These are phyloP conservation scores for Actenoides lindsayi DNA, from an alignment of 2,113 vertebrate species.

Conservation along the genomic window DNA sequence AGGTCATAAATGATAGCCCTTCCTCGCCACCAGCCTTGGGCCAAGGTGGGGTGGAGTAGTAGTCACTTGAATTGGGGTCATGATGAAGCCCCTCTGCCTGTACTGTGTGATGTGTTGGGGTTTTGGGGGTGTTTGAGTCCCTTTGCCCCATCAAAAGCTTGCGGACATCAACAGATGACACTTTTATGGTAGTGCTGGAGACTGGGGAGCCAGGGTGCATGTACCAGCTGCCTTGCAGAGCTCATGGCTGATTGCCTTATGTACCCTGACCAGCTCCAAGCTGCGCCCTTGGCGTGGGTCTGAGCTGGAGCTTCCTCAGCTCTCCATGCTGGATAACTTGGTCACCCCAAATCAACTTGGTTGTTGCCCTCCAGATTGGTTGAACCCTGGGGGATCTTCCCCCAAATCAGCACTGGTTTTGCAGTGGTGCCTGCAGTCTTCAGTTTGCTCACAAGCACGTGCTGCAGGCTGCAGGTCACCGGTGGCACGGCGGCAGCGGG, in stretches of 20 bases:
- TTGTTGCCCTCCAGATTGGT: not conserved
- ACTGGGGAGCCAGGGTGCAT: accelerated
- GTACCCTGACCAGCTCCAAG: accelerated
- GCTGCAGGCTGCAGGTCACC: accelerated
- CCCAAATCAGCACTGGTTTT: accelerated
- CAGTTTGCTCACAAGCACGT: accelerated
- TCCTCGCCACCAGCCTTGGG: not conserved
- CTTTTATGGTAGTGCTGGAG: not conserved
- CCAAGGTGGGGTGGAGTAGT: not conserved
- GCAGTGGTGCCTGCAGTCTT: not conserved
- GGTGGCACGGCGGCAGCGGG: accelerated
- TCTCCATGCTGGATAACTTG: not conserved
- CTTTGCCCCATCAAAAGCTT: not conserved
- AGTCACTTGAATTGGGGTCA: not conserved
- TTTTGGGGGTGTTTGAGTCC: not conserved
- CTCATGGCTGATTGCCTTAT: accelerated
- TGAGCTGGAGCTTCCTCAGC: not conserved
- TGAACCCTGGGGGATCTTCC: not conserved
- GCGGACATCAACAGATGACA: not conserved
- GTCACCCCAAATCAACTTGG: not conserved
- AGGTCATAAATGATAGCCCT: not conserved
- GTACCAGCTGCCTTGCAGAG: not conserved
- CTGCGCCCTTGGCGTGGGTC: accelerated
- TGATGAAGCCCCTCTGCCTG: not conserved
- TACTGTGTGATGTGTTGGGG: not conserved